Conservation (phyloP, 2,797 vertebrate species). For the Novumbra hubbsi region DNA sequence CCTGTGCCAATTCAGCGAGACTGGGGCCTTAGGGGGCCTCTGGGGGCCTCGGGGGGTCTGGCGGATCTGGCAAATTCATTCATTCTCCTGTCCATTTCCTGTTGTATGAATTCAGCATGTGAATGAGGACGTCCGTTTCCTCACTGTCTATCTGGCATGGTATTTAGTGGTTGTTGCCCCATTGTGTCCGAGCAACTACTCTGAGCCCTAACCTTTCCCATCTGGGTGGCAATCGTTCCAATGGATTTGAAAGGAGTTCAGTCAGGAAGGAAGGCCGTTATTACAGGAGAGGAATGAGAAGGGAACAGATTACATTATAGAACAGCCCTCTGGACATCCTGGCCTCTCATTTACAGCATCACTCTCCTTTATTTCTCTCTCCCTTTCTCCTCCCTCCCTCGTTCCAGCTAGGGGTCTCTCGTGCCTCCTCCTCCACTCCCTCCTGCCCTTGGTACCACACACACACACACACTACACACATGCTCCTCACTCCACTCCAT, state of each 20-base stretch:
- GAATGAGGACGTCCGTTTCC: no score
- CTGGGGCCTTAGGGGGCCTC: no score
- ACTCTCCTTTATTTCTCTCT: background rate
- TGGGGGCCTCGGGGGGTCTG: no score
- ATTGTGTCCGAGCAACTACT: background rate
- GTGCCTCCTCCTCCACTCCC: no score
- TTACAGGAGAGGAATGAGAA: background rate
- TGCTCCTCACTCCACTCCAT: background rate
- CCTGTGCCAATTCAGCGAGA: no score
- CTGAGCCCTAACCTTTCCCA: background rate
- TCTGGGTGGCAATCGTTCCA: background rate
- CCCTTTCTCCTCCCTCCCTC: no score
- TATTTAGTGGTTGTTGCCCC: background rate
- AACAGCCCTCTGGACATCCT: constrained; percentile 26
- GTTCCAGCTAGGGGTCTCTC: no score
- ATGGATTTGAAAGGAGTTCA: background rate
- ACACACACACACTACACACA: background rate
- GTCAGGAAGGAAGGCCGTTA: constrained; percentile 15
- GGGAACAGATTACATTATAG: constrained; percentile 10
- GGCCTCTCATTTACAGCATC: constrained; percentile 19
- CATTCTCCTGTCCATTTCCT: no score
- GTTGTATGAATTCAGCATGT: no score
- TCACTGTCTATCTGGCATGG: no score
- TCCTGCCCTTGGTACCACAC: background rate
- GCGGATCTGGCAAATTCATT: no score